Evolutionary conservation across 1,140 invertebrate genomes (phyloP), one percentile per base, ranked within the genome.

Genomic region (Sinella curviseta): DNA sequence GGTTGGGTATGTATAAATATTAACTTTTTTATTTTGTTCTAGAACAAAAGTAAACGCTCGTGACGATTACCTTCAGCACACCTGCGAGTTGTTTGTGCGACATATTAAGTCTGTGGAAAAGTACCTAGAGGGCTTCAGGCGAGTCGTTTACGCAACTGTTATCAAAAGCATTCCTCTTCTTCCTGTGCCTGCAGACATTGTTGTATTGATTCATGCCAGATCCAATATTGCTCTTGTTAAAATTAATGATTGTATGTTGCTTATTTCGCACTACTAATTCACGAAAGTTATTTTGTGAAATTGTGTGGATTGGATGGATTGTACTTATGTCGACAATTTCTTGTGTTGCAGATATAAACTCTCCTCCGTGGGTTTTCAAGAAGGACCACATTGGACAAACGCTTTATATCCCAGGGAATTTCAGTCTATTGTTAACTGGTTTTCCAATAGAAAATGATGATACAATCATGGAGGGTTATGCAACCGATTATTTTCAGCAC

Each of bases 321-420:
- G n/a, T n/a, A n/a, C n/a, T n/a, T n/a, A n/a, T n/a, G n/a, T n/a
- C n/a, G n/a, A n/a, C 39, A 48, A 48, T 48, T 48, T 48, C 8
- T n/a, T n/a, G n/a, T n/a, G n/a, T n/a, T 48, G 20, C 39, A 31
- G 65, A 17, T 4, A 70, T 31, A 8, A 30, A 3, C 12, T 4
- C 2, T 31, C 31, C 65, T 17, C 3, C 28, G n/a, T 70, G 65
- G 65, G 31, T 24, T 12, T 70, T 70, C 30, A 33, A 17, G 28
- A 24, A 24, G 36, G 26, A 78, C 8, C 36, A 78, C 26, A 67
- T 74, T 20, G 77, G 77, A 3, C 54, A 36, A 30, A 55, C 65
- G 17, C 26, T 78, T 1, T 78, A 78, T 39, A 36, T 78, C 20
- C 77, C 77, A 14, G 70, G 77, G 30, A 30, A 73, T 31, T 78